Base-by-base conservation (phyloP, 1,140 invertebrate genomes). In the Bombyx mandarina region DNA sequence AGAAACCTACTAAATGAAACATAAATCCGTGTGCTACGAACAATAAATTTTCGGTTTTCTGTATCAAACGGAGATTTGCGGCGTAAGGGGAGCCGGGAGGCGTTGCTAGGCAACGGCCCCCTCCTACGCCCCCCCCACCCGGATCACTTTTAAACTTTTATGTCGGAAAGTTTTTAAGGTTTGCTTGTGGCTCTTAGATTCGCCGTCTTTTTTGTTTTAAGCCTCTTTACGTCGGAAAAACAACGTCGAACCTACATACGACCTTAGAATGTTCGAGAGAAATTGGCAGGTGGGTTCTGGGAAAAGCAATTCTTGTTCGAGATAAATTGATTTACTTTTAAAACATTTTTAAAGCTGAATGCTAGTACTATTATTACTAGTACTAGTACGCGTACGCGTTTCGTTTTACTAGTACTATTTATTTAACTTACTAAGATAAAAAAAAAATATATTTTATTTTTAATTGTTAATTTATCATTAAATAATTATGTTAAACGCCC, bases 71-170 rank as follows among this genome's bases (percentile, higher is more conserved):
- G 71, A 81, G 79, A 80, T 86, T 79, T 77, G 73, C 64, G 71
- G 75, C 69, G 71, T 68, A 62, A 72, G 69, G 66, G 66, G 67
- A 60, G 58, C 65, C 68, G 66, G 76, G 67, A 48, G 68, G 62
- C 74, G 80, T 86, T 82, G 77, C 82, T 62, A 66, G 58, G 82
- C 81, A 82, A 86, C 82, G 56, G 49, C 53, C 52, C 59, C 56
- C 61, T 8, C 63, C 65, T 63, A 52, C 57, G 43, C 45, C 61
- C 57, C 63, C 63, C 64, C 69, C 72, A 56, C 56, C 59, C 67
- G 69, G 77, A 84, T 83, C 81, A 84, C 82, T 86, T 86, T 86
- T 86, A 86, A 86, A 86, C 82, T 86, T 86, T 86, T 81, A 86
- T 82, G 78, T 79, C 76, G 75, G 71, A 75, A 86, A 84, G 72